Percentiles rank a stretch among this genome's conserved stretches.
Conservation (phyloP, 2,797 vertebrate species). For the Dipus sagitta region DNA sequence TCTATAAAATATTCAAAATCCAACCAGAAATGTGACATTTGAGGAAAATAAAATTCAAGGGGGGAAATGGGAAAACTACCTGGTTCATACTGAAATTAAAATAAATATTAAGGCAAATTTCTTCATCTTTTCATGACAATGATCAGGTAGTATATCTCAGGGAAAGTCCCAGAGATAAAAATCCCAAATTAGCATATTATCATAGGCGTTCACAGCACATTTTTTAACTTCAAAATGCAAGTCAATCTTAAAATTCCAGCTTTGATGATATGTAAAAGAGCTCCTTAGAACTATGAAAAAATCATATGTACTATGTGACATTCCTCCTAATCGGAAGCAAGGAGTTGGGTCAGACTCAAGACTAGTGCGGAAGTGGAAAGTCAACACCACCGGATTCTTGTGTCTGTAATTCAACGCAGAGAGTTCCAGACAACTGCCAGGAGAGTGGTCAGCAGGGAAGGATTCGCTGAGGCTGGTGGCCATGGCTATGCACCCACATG, state of each 20-base stretch:
- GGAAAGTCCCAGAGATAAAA: slow-evolving; percentile 29
- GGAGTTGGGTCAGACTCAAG: neutral
- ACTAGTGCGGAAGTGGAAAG: neutral
- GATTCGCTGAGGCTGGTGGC: neutral
- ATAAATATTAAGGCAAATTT: slow-evolving; percentile 1
- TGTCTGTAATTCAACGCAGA: neutral
- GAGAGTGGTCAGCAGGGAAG: neutral
- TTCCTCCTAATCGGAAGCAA: neutral
- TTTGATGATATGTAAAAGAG: neutral
- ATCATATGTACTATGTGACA: fast-evolving
- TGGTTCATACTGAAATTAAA: neutral
- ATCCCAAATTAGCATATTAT: neutral
- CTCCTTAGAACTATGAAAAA: neutral
- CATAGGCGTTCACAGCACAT: neutral
- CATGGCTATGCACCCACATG: neutral
- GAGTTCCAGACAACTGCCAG: no score
- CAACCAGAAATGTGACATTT: slow-evolving; percentile 8
- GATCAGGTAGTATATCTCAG: neutral
- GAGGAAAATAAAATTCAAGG: slow-evolving; percentile 49
- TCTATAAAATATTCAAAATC: slow-evolving; percentile 19
- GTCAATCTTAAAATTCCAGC: neutral
- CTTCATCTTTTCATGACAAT: slow-evolving; percentile 39
- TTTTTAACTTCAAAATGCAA: neutral
- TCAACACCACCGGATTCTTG: neutral
- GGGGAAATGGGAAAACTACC: neutral